Conservation (phyloP, 2,113 vertebrate genomes). For the Uropsilus gracilis region DNA sequence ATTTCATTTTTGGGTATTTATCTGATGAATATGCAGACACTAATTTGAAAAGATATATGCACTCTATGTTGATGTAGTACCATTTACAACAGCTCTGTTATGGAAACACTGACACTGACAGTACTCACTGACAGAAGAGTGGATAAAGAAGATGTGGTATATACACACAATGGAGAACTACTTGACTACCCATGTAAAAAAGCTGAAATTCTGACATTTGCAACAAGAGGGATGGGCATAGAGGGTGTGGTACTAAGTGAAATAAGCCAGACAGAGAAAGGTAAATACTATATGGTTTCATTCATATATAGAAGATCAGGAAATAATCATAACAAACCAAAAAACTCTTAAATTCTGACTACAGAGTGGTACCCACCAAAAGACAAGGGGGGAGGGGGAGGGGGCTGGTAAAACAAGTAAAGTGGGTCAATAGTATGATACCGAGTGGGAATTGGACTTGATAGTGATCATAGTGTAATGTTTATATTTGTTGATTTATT, state of each 20-base stretch:
- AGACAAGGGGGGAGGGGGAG: background rate
- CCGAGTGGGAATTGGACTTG: background rate
- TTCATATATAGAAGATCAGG: background rate
- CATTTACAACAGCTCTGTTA: no score
- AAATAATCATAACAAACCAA: background rate
- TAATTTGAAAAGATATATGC: no score
- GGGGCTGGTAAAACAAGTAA: background rate
- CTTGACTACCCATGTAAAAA: background rate
- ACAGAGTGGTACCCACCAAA: background rate
- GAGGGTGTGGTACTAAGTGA: background rate
- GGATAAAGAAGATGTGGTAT: background rate
- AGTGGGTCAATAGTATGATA: background rate
- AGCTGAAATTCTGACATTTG: background rate
- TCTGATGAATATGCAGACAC: no score
- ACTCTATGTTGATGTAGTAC: no score
- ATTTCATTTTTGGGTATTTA: no score
- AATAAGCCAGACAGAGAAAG: background rate
- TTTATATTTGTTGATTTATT: background rate
- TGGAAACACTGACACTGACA: no score
- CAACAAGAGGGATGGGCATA: background rate
- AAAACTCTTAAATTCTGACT: background rate
- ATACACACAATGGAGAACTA: background rate
- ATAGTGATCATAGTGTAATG: background rate
- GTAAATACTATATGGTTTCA: background rate
- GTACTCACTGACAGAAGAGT: background rate